Evolutionary conservation across 2,113 vertebrate species (phyloP).

Genomic region (Petromus typicus): DNA sequence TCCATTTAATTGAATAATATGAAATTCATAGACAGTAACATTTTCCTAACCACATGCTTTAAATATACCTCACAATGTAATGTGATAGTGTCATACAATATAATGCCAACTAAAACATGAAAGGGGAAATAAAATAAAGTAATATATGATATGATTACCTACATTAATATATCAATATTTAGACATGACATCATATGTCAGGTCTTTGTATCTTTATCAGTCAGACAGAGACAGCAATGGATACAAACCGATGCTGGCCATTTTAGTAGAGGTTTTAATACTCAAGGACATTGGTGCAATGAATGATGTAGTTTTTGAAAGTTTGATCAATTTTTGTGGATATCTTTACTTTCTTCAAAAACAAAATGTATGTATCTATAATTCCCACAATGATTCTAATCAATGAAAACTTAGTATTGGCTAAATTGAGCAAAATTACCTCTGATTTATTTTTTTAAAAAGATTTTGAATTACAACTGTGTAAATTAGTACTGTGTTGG

Average conservation of each 20-base stretch:
- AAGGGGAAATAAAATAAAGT: background rate
- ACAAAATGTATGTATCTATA: background rate
- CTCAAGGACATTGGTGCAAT: background rate
- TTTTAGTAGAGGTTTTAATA: background rate
- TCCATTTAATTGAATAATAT: background rate
- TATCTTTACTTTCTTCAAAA: background rate
- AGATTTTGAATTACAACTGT: background rate
- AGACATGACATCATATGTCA: background rate
- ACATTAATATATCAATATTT: slow-evolving; percentile 26
- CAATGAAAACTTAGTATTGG: background rate
- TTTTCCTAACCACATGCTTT: no score
- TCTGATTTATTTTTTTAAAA: background rate
- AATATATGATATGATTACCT: background rate
- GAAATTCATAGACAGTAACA: background rate
- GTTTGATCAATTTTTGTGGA: background rate
- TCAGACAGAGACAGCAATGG: background rate
- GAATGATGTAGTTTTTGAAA: background rate
- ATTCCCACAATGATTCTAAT: background rate
- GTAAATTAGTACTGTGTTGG: background rate
- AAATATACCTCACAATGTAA: background rate
- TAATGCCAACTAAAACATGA: slow-evolving; percentile 3
- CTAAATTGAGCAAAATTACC: background rate
- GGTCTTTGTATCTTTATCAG: background rate
- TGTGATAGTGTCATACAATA: background rate
- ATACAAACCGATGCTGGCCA: background rate